Percentiles rank a stretch among this genome's conserved stretches.
Conservation (phyloP, 2,113 vertebrate genomes). For the human (Homo sapiens) region DNA sequence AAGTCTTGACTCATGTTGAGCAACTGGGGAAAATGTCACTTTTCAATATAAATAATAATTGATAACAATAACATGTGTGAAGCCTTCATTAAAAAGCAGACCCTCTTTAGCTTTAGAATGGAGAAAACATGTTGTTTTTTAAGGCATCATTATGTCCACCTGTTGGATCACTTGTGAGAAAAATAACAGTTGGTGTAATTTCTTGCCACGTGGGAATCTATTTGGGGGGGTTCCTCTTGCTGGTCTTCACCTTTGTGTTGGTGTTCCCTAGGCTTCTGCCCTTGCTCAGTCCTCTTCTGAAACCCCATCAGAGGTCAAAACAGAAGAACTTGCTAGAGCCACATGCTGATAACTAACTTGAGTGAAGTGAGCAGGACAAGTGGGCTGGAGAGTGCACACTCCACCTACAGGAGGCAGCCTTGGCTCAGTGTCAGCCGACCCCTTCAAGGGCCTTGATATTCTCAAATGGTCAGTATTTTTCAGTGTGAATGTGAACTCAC, state of each 20-base stretch:
- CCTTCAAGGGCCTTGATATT: background rate
- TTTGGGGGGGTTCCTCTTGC: background rate
- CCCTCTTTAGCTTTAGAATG: background rate
- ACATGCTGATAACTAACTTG: background rate
- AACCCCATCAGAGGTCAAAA: background rate
- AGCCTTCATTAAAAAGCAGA: conserved; percentile 5
- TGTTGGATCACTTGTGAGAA: background rate
- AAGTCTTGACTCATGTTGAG: background rate
- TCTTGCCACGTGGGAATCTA: background rate
- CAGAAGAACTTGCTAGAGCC: background rate
- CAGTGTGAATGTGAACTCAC: background rate
- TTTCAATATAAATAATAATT: conserved; percentile 36
- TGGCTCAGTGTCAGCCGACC: background rate
- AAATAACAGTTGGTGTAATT: background rate
- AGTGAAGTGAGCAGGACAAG: background rate
- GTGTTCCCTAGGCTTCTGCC: background rate
- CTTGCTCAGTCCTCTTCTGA: background rate
- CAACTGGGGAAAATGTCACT: background rate
- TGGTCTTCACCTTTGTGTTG: background rate
- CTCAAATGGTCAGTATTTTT: background rate
- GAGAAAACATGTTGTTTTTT: conserved; percentile 1
- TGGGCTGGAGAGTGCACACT: background rate
- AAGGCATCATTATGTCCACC: background rate
- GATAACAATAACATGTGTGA: background rate
- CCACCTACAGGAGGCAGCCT: background rate